These are phyloP conservation scores for Cephalopachus bancanus DNA, from an alignment of 2,797 vertebrate genomes.

Conservation along the genomic window DNA sequence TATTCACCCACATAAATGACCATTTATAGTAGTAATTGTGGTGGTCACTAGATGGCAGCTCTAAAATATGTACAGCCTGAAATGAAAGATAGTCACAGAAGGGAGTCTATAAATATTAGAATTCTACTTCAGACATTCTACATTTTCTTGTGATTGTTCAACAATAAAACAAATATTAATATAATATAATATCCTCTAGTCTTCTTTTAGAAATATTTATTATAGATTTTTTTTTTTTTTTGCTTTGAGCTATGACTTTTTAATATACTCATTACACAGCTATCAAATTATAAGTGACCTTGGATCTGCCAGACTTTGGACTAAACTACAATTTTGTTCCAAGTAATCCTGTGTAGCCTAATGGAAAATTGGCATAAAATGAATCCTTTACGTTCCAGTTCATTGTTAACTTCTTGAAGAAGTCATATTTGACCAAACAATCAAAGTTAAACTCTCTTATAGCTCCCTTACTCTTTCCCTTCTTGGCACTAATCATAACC, in stretches of 20 bases:
- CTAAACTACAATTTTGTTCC: not conserved
- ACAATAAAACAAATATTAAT: not conserved
- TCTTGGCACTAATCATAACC: not conserved
- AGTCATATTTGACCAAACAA: not conserved
- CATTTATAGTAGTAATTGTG: not conserved
- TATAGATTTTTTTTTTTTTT: not conserved
- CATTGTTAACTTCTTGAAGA: not conserved
- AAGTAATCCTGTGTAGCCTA: not conserved
- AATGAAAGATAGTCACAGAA: not conserved
- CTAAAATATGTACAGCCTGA: constrained; percentile 21
- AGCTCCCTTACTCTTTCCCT: not conserved
- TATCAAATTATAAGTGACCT: not conserved
- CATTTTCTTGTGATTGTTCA: constrained; percentile 17
- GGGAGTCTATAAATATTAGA: not conserved
- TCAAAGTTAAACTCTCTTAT: constrained; percentile 12
- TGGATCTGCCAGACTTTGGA: not conserved
- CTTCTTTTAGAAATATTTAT: constrained; percentile 45
- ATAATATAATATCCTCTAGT: not conserved
- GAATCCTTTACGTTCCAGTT: not conserved
- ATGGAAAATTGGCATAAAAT: constrained; percentile 8
- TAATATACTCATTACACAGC: not conserved
- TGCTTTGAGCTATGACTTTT: constrained; percentile 23
- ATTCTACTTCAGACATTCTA: constrained; percentile 38
- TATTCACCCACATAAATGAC: not conserved
- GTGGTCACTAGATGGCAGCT: constrained; percentile 66